Percentiles rank a stretch among this genome's conserved stretches.
These are phyloP conservation scores for Hyppa rectilinea DNA, from an alignment of 2,888 invertebrate genomes.

Conservation along the genomic window DNA sequence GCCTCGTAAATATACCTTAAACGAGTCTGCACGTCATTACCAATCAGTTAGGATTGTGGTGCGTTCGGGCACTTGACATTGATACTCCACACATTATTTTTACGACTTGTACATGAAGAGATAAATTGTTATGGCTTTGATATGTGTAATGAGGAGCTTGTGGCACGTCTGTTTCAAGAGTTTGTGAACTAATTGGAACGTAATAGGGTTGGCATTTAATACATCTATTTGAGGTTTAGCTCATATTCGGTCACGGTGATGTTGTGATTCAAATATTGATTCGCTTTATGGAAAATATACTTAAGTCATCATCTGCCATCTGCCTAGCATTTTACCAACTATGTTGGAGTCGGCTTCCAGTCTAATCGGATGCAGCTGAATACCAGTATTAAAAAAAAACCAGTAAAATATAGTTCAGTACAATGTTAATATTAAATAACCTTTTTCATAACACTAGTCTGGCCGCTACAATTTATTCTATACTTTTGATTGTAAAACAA, in stretches of 20 bases:
- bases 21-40: conserved; percentile 44
- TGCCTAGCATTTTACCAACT: no score
- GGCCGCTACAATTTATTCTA: not conserved
- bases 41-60: conserved; percentile 57
- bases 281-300: not conserved
- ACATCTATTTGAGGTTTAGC: conserved; percentile 10
- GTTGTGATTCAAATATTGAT: not conserved
- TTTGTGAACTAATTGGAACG: conserved; percentile 19
- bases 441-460: not conserved
- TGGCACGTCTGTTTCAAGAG: conserved; percentile 37
- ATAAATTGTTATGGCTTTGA: conserved; percentile 46
- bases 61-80: conserved; percentile 57
- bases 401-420: not conserved
- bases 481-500: no score
- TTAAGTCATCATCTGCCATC: no score
- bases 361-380: no score
- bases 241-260: not conserved
- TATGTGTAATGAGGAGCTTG: conserved; percentile 38
- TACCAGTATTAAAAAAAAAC: no score
- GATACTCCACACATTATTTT: conserved; percentile 40
- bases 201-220: conserved; percentile 15
- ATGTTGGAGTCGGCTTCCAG: no score
- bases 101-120: conserved; percentile 43
- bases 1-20: conserved; percentile 56
- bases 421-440: not conserved